These are phyloP conservation scores for Lycaon pictus DNA, from an alignment of 2,113 vertebrate genomes.

Conservation along the genomic window DNA sequence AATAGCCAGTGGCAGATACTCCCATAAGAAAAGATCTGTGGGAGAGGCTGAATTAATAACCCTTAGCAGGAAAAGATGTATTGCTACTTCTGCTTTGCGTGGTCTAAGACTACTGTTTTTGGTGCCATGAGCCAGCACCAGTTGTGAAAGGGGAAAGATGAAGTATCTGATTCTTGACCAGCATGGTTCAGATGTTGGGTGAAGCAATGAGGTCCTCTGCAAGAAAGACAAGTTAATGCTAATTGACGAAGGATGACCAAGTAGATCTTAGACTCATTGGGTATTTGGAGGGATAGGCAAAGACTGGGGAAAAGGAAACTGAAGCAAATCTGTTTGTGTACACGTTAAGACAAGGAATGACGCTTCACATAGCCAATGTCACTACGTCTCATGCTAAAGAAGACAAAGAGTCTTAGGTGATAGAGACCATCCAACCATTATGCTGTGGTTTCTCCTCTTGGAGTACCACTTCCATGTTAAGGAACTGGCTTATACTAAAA, in stretches of 20 bases:
- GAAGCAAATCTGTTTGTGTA: not conserved
- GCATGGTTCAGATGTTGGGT: not conserved
- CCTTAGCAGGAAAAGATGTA: not conserved
- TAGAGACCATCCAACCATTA: not conserved
- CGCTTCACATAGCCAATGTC: not conserved
- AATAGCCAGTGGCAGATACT: not conserved
- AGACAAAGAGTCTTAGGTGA: not conserved
- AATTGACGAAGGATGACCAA: not conserved
- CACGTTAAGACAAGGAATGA: not conserved
- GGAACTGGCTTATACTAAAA: not conserved
- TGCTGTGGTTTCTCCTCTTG: not conserved
- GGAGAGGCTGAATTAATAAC: not conserved
- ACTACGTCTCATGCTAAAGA: not conserved
- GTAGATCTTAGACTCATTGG: not conserved
- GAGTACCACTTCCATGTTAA: not conserved
- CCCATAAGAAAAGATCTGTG: not conserved
- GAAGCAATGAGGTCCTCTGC: not conserved
- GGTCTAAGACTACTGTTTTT: no score
- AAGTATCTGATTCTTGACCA: not conserved
- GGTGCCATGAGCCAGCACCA: not conserved
- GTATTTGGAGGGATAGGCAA: not conserved
- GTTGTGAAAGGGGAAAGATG: not conserved
- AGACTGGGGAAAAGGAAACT: not conserved
- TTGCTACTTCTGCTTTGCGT: not conserved
- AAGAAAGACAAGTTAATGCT: not conserved